Conservation (phyloP, 2,113 vertebrate genomes). For the Calyptomena viridis region DNA sequence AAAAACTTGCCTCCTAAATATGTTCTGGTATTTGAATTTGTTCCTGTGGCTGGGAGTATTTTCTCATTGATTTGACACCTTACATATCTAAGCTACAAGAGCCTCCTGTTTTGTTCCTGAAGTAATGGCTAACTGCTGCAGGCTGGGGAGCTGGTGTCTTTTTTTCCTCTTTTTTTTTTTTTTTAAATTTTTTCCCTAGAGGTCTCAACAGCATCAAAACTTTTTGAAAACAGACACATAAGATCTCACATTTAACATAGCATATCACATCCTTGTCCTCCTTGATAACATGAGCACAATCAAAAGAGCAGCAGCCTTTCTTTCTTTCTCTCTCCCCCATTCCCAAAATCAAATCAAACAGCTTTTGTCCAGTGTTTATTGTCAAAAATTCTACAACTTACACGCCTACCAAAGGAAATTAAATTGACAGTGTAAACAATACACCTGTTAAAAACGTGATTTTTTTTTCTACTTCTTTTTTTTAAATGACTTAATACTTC, state of each 20-base stretch:
- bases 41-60: background rate
- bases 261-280: background rate
- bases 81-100: background rate
- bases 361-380: background rate
- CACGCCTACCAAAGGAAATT: background rate
- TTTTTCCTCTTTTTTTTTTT: no score
- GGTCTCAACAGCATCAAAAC: background rate
- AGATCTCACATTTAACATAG: background rate
- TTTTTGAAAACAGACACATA: background rate
- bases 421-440: background rate
- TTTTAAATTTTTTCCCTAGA: background rate
- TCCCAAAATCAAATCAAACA: background rate
- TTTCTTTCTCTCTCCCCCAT: background rate
- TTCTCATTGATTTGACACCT: background rate
- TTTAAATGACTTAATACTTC: background rate
- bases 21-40: background rate
- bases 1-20: background rate
- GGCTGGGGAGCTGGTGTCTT: rapidly evolving
- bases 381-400: background rate
- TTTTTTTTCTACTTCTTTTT: background rate
- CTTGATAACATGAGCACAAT: background rate
- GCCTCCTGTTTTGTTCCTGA: background rate
- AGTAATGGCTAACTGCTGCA: background rate
- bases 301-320: background rate
- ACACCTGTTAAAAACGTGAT: background rate